Base-by-base conservation (phyloP, 2,888 invertebrate species). In the Arge pagana region DNA sequence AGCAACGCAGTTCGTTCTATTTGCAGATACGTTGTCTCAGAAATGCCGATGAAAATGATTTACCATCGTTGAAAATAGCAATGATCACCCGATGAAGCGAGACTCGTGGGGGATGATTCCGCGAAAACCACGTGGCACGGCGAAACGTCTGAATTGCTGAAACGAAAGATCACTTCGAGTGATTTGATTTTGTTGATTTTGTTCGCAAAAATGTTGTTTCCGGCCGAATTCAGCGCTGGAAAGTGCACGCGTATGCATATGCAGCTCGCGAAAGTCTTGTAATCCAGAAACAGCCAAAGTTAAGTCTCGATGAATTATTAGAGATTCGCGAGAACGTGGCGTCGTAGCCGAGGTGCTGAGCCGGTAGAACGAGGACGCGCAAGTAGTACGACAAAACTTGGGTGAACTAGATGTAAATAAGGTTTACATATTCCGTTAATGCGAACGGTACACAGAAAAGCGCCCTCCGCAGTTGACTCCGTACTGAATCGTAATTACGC, bases 401-500 rank as follows among this genome's bases (percentile, higher is more conserved):
- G 21, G 42, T 15, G 49, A 62, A 60, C 61, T 59, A 23, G 55
- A 62, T 64, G 62, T 63, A 63, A 63, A 65, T 62, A 61, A 57
- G 58, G 59, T 58, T 60, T 64, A 59, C 51, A 58, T 63, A 61
- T 64, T 64, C 59, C 54, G 58, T 55, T 61, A 63, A 61, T 60
- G 54, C 59, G 60, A 51, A 40, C 39, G 36, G 55, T 57, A 58
- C 54, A 63, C 58, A 56, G 31, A 19, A 33, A 40, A 37, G 23
- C 24, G 13, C 10, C 52, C 21, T 28, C 24, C 21, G 21, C 45
- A 45, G 45, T 45, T 45, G 45, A 45, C 36, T 18, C 48, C 13
- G 33, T 42, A 36, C 37, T 42, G 50, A 52, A 57, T 57, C 50
- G 42, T 48, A 54, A 50, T 52, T 57, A 50, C 52, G 55, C 57